Percentiles rank a stretch among this genome's conserved stretches.
These are phyloP conservation scores for Leuctra nigra DNA, from an alignment of 2,888 invertebrate species.

Conservation along the genomic window DNA sequence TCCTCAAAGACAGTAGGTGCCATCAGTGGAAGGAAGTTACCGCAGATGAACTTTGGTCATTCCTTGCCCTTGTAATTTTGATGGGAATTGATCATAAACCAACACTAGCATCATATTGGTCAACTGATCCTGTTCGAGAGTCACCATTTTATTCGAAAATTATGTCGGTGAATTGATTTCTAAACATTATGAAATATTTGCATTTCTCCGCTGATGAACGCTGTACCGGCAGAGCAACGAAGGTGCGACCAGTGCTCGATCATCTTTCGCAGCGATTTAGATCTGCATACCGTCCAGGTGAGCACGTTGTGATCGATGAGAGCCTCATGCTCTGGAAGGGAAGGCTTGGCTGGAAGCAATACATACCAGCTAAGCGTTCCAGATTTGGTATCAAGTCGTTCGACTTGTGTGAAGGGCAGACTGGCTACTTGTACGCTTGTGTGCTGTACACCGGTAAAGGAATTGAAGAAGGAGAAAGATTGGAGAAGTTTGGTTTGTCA, in stretches of 20 bases:
- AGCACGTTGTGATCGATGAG: background rate
- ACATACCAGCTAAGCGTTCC: background rate
- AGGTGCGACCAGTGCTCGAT: background rate
- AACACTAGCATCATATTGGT: background rate
- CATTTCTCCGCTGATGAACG: conserved; percentile 10
- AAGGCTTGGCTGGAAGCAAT: background rate
- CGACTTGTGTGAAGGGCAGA: background rate
- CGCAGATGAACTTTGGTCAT: conserved; percentile 1
- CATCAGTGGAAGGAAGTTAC: background rate
- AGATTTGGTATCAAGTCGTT: conserved; percentile 14
- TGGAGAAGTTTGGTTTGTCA: too few relatives aligned
- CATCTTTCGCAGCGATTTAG: background rate
- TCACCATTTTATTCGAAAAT: background rate
- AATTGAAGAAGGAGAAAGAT: too few relatives aligned
- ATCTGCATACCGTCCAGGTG: background rate
- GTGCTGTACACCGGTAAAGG: too few relatives aligned
- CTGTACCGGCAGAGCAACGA: too few relatives aligned
- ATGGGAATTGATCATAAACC: conserved; percentile 8
- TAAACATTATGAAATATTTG: background rate
- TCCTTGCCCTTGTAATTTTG: background rate
- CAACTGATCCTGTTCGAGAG: background rate
- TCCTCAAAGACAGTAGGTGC: background rate
- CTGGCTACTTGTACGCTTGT: background rate
- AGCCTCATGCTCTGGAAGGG: background rate
- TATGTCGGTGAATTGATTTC: background rate